Base-by-base conservation (phyloP, 2,113 vertebrate species). In the Alaudala cheleensis region DNA sequence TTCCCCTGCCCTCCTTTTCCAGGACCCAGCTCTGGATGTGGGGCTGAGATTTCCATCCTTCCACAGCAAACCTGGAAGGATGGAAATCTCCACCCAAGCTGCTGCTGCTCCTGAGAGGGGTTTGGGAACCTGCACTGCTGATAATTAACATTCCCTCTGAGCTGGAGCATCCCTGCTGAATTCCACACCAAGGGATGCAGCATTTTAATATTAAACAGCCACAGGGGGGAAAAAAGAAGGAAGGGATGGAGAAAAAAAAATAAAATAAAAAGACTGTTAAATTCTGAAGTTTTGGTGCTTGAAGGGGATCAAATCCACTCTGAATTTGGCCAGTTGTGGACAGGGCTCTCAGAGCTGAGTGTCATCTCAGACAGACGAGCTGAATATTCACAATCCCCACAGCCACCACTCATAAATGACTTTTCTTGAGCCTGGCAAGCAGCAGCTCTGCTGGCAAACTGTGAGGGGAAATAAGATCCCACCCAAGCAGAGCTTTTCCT, bases 221-320 rank as follows among this genome's bases (percentile, higher is more conserved):
- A 86, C 6, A 0, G 40, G 57, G 10, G 11, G 2, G 11, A 0
- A 1, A 4, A 10, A 44, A 26, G 4, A 39, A 13, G 9, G 54
- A 40, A 8, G 6, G 25, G 8, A 20, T 4, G 11, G 21, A 17
- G 8, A 0, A 6, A 20, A 7, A 15, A n/a, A n/a, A n/a, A n/a
- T n/a, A n/a, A n/a, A 5, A 24, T 51, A 31, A 24, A 8, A 14
- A 14, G 3, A 18, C 0, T 31, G 7, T 54, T 76, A 79, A 60
- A 69, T 61, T 34, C 40, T 5, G 19, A 86, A 19, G 2, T 82
- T 91, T 76, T 3, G 10, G 11, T 73, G 81, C 40, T 58, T 89
- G 11, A 80, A 83, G 33, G n/a, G 37, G 24, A 76, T 37, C 31
- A 39, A 24, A n/a, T 42, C 42, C 39, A 54, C 4, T 4, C 42